Evolutionary conservation across 2,888 invertebrate genomes (phyloP).

Genomic region (Vannuccia rotundouncinata): DNA sequence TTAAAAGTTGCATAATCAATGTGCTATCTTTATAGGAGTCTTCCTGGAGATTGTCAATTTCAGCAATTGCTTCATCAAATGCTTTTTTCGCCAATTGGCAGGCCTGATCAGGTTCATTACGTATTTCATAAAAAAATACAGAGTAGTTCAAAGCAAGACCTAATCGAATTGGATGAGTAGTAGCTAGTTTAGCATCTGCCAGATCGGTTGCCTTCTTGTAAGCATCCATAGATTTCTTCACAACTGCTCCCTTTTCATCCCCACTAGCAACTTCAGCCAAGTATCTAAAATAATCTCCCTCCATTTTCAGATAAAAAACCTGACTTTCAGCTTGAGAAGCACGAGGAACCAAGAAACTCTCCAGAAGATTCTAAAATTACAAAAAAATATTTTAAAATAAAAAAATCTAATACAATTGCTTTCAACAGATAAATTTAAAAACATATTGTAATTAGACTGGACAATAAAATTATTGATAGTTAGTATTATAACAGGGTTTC

Average conservation of each 20-base stretch:
- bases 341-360: slow-evolving; percentile 97
- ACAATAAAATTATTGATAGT: too few species aligned
- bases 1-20: slow-evolving; percentile 96
- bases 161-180: slow-evolving; percentile 74
- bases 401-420: too few species aligned
- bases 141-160: slow-evolving; percentile 99
- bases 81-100: slow-evolving; percentile 97
- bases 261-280: slow-evolving; percentile 98
- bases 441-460: too few species aligned
- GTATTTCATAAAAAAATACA: slow-evolving; percentile 99
- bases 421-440: too few species aligned
- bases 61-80: slow-evolving; percentile 99
- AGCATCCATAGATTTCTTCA: slow-evolving; percentile 34
- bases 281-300: slow-evolving; percentile 99
- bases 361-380: slow-evolving; percentile 82
- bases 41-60: slow-evolving; percentile 97
- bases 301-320: slow-evolving; percentile 99
- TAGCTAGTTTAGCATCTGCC: slow-evolving; percentile 21
- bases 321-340: slow-evolving; percentile 73
- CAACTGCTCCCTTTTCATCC: slow-evolving; percentile 74
- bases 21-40: slow-evolving; percentile 99
- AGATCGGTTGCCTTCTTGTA: slow-evolving; percentile 32
- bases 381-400: not conserved
- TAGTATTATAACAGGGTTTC: too few species aligned
- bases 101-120: slow-evolving; percentile 95